Evolutionary conservation across 2,888 invertebrate species (phyloP).

Genomic region (Charanyca ferruginea): DNA sequence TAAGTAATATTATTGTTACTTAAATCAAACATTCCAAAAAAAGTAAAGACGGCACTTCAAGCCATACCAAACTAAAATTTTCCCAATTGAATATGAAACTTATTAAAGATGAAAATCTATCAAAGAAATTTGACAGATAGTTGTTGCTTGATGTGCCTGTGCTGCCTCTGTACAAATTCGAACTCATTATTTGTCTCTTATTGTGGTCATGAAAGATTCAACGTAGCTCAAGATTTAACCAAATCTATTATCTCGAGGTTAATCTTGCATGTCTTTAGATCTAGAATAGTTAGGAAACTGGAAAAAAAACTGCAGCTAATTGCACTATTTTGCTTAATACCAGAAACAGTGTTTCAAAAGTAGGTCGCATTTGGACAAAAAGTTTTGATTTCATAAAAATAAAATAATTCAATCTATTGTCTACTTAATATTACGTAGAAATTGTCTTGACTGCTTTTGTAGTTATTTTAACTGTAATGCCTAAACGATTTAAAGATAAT

Average conservation of each 20-base stretch:
- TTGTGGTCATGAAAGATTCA: conserved; percentile 6
- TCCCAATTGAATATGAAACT: no score
- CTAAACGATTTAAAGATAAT: no score
- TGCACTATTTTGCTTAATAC: conserved; percentile 7
- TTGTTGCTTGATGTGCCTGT: no score
- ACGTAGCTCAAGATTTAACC: neutral
- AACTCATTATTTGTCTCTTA: conserved; percentile 1
- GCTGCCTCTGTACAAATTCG: no score
- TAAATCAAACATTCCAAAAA: neutral
- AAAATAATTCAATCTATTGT: neutral
- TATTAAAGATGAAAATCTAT: no score
- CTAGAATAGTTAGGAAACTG: neutral
- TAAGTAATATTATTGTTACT: neutral
- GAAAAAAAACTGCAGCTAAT: neutral
- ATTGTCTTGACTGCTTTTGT: neutral
- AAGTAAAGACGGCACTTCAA: no score
- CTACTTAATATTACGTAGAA: no score
- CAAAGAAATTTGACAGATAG: no score
- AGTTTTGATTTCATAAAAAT: neutral
- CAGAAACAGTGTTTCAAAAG: conserved; percentile 11
- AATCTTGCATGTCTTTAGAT: conserved; percentile 21
- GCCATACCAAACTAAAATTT: no score
- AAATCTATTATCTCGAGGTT: conserved; percentile 1
- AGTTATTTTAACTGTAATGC: neutral
- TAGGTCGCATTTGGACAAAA: conserved; percentile 10